Evolutionary conservation across 1,140 invertebrate species (phyloP).

Genomic region (Venustaconcha ellipsiformis): DNA sequence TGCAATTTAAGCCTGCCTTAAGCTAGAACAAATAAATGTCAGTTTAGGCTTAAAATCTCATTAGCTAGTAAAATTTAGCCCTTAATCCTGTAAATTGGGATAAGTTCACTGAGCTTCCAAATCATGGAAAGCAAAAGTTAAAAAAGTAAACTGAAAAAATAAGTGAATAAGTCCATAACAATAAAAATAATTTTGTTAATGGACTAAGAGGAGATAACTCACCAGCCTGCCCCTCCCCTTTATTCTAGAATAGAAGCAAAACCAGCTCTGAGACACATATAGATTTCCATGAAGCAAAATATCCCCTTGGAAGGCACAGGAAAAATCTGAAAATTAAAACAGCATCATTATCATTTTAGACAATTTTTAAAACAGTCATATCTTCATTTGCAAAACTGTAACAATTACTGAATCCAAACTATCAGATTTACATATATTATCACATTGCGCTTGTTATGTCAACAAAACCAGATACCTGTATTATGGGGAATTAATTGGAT

Average conservation of each 20-base stretch:
- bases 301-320: constrained; percentile 90
- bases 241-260: constrained; percentile 95
- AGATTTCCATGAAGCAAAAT: constrained; percentile 93
- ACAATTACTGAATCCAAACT: neutral
- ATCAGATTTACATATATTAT: neutral
- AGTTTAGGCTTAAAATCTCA: too few relatives aligned
- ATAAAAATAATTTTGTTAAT: too few relatives aligned
- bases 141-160: too few relatives aligned
- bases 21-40: too few relatives aligned
- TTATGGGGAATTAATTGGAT: neutral
- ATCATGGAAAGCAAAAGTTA: too few relatives aligned
- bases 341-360: neutral
- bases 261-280: constrained; percentile 93
- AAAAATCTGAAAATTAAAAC: constrained; percentile 80
- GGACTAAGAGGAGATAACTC: constrained; percentile 47
- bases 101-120: too few relatives aligned
- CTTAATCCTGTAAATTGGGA: too few relatives aligned
- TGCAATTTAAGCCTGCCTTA: too few relatives aligned
- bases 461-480: neutral
- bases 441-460: neutral
- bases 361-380: neutral
- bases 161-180: too few relatives aligned
- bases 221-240: constrained; percentile 93
- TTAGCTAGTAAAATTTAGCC: too few relatives aligned
- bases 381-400: neutral